Conservation (phyloP, 1,140 invertebrate species). For the Oedothorax gibbosus region DNA sequence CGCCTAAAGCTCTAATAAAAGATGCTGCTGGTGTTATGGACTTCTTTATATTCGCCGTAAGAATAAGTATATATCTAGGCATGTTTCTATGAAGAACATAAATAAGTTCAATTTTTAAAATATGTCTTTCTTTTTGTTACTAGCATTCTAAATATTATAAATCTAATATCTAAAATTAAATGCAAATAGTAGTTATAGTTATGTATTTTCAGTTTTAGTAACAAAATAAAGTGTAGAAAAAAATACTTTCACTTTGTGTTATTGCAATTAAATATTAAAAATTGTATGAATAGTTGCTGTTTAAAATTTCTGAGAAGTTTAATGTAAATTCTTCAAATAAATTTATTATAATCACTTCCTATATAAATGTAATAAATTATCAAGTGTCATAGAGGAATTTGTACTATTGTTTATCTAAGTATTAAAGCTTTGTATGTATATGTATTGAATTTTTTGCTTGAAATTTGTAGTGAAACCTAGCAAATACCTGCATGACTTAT, state of each 20-base stretch:
- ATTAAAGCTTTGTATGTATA: constrained; percentile 9
- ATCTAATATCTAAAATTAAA: no score
- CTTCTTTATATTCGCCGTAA: constrained; percentile 95
- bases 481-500: constrained; percentile 31
- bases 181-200: no score
- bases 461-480: constrained; percentile 27
- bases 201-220: no score
- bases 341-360: background rate
- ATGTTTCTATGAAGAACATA: background rate
- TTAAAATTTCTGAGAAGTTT: no score
- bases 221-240: no score
- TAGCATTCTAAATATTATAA: background rate
- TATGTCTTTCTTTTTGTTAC: background rate
- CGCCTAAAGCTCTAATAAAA: constrained; percentile 97
- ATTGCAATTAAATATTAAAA: no score
- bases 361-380: background rate
- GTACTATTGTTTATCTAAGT: background rate
- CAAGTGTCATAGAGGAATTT: background rate
- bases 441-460: constrained; percentile 12
- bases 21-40: constrained; percentile 97
- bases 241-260: no score
- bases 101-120: no score
- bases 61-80: background rate
- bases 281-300: no score
- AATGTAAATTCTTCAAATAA: no score